Base-by-base conservation (phyloP, 64 coral and sea anemone species). In the Exaiptasia diaphana region DNA sequence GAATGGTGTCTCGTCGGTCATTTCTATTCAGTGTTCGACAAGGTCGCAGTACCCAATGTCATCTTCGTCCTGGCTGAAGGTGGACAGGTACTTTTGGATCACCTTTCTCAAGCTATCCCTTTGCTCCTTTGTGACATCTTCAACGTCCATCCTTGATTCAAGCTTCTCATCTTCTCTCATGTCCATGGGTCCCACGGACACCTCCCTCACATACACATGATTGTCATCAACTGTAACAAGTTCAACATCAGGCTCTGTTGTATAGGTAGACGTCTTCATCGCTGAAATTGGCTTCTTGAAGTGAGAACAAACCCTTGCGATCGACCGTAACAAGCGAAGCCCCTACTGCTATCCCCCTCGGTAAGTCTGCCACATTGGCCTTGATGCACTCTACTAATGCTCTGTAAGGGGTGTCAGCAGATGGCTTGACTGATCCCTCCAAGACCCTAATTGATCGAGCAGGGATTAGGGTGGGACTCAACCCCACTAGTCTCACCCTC, bases 1-100 rank as follows among this genome's bases (percentile, higher is more conserved):
- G 35, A 87, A 50, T 31, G 84, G 84, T 9, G 56, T 45, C 11
- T 78, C 61, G 56, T 87, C 73, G 41, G 29, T 56, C 28, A 63
- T 23, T 23, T 54, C 74, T 54, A 78, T 54, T 52, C 53, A 57
- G 40, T 87, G 73, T 57, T 87, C 59, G 3, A 87, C 84, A 35
- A 87, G 44, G 40, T 76, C 53, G n/a, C 70, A 85, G 27, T 74
- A 74, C 61, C 70, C 53, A 18, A 85, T 41, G 42, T 85, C 55
- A 75, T 75, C 82, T 10, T 85, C 70, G 56, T 85, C 55, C 54
- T 85, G 55, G 20, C 82, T 85, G 40, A 85, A 75, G 20, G 53
- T 85, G 39, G 49, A 25, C 24, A 56, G 49, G 53, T 85, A 64
- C 53, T 56, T n/a, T 0, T 12, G 20, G 20, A 56, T 56, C 6